Evolutionary conservation across 35 echinoderm and acorn worm species (phyloP).

Genomic region (Amphiura filiformis): DNA sequence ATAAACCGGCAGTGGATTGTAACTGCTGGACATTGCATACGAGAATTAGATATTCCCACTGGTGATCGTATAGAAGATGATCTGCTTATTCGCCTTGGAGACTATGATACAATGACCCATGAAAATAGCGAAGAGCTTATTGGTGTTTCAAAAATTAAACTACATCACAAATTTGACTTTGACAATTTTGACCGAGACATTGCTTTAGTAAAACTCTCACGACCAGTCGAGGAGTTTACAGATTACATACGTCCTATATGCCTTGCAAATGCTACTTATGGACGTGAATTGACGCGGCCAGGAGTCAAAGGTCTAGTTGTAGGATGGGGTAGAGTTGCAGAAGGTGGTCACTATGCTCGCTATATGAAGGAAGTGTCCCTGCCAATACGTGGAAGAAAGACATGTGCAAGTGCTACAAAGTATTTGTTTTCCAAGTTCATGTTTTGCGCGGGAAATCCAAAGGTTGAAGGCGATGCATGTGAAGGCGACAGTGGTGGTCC

Average conservation of each 20-base stretch:
- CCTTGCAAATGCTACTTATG: constrained; percentile 37
- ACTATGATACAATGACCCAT: constrained; percentile 39
- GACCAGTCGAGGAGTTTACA: constrained; percentile 53
- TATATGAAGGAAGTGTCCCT: constrained; percentile 81
- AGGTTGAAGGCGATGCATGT: constrained; percentile 67
- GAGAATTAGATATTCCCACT: background rate
- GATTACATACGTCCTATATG: constrained; percentile 89
- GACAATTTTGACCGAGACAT: constrained; percentile 62
- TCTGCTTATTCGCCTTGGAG: constrained; percentile 66
- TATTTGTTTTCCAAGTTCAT: constrained; percentile 63
- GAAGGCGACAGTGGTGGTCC: constrained; percentile 90
- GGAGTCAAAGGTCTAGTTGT: constrained; percentile 49
- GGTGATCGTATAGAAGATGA: background rate
- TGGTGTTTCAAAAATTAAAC: constrained; percentile 37
- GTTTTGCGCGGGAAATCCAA: constrained; percentile 88
- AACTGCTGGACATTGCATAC: constrained; percentile 79
- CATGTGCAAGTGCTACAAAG: constrained; percentile 45
- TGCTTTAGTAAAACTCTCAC: constrained; percentile 60
- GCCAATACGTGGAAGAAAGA: constrained; percentile 47
- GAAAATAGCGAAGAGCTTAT: constrained; percentile 39
- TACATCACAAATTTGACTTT: constrained; percentile 24
- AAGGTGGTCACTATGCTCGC: constrained; percentile 60
- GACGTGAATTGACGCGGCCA: constrained; percentile 3
- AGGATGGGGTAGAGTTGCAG: constrained; percentile 73
- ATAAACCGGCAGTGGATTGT: constrained; percentile 71